phyloP scores from a whole-genome alignment of 1,140 invertebrate genomes.

The Aphelenchoides besseyi region DNA sequence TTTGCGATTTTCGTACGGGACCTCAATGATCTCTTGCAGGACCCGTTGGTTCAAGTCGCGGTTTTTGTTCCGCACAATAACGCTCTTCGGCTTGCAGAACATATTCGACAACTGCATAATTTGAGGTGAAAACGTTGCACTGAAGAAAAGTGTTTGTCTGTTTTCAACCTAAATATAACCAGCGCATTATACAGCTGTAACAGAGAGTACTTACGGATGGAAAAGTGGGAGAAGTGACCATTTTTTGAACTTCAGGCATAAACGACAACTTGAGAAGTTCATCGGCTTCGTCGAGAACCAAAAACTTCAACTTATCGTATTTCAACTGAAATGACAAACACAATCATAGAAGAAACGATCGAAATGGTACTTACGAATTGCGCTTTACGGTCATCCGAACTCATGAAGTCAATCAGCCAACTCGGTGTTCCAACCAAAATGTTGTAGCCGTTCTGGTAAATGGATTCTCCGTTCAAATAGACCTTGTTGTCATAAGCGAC shows the following conservation, averaged over 20 bases:
- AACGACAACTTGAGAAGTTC: background rate
- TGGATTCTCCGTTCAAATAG: no score
- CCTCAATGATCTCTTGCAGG: background rate
- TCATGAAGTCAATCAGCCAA: no score
- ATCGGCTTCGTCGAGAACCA: conserved; percentile 15
- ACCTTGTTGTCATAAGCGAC: no score
- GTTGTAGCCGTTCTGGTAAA: conserved; percentile 25
- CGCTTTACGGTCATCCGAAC: no score
- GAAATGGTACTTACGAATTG: no score
- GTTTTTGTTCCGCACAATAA: background rate
- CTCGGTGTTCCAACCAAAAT: conserved; percentile 25
- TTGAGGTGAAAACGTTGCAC: background rate
- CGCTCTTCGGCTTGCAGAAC: background rate
- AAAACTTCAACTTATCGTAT: conserved; percentile 5
- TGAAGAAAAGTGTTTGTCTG: background rate
- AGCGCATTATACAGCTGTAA: background rate
- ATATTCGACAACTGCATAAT: background rate
- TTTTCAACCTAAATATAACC: background rate
- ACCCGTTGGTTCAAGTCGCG: background rate
- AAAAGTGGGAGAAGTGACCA: background rate
- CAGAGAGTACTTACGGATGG: background rate
- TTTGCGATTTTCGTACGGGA: background rate
- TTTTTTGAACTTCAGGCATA: background rate
- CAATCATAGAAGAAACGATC: no score
- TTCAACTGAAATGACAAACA: no score